phyloP scores from a whole-genome alignment of 2,113 vertebrate genomes.

The Rafetus swinhoei region DNA sequence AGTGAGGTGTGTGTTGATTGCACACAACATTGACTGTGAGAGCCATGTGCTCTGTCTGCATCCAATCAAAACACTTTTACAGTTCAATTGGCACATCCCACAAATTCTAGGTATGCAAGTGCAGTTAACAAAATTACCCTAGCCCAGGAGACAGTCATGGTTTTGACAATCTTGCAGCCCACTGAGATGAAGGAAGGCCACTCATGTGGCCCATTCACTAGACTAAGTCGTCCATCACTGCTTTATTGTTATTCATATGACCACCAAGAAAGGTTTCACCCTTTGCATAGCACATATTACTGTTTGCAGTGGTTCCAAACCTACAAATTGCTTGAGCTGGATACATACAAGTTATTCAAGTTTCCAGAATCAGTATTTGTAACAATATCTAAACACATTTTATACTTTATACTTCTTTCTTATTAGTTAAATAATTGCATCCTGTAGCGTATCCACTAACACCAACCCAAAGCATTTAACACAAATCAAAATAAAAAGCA shows the following conservation, averaged over 20 bases:
- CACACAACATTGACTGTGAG: no score
- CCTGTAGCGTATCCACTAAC: background rate
- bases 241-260: background rate
- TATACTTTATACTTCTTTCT: background rate
- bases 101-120: no score
- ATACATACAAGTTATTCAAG: background rate
- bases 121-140: no score
- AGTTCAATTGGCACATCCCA: no score
- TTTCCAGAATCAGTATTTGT: background rate
- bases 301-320: rapidly evolving
- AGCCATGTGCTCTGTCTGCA: no score
- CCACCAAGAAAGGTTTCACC: background rate
- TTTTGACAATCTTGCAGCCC: no score
- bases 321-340: background rate
- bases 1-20: no score
- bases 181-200: no score
- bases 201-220: no score
- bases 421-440: background rate
- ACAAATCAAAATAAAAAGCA: background rate
- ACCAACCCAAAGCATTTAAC: background rate
- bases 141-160: no score
- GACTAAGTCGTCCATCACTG: no score
- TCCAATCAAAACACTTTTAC: no score
- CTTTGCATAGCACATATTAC: rapidly evolving
- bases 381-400: background rate